These are phyloP conservation scores for Conopomorpha cramerella DNA, from an alignment of 1,140 invertebrate species.

Conservation along the genomic window DNA sequence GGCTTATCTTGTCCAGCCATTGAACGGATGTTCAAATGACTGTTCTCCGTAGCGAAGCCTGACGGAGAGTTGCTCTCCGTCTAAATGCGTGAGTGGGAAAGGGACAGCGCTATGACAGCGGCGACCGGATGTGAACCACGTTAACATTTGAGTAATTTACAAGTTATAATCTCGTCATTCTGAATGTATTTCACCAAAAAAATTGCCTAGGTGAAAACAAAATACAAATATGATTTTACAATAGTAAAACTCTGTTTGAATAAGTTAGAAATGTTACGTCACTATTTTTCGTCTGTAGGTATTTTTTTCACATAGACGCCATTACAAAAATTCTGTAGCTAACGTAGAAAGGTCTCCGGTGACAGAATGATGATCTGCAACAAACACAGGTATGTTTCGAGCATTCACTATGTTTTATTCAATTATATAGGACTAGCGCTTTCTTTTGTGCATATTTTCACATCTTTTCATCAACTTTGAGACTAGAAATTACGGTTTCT, in stretches of 20 bases:
- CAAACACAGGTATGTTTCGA: conserved; percentile 48
- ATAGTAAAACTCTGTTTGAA: no score
- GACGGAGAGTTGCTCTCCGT: conserved; percentile 48
- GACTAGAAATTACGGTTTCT: conserved; percentile 23
- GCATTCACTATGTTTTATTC: conserved; percentile 36
- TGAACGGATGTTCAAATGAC: conserved; percentile 56
- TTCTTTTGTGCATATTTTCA: conserved; percentile 48
- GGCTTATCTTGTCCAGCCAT: conserved; percentile 30
- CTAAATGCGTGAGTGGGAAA: conserved; percentile 51
- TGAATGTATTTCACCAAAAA: conserved; percentile 14
- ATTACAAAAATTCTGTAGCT: conserved; percentile 53
- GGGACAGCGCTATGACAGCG: conserved; percentile 53
- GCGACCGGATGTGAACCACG: conserved; percentile 45
- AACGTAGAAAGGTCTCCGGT: conserved; percentile 50
- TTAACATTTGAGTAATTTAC: conserved; percentile 55
- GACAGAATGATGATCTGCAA: conserved; percentile 55
- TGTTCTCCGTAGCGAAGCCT: conserved; percentile 41
- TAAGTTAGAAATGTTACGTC: conserved; percentile 27
- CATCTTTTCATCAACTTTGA: conserved; percentile 22
- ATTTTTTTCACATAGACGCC: conserved; percentile 49
- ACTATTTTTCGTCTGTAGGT: conserved; percentile 30
- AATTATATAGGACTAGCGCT: conserved; percentile 20
- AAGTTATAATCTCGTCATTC: conserved; percentile 26
- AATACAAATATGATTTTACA: no score
- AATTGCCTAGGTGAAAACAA: no score